phyloP scores from a whole-genome alignment of 2,888 invertebrate genomes.

The Erebia aethiops region DNA sequence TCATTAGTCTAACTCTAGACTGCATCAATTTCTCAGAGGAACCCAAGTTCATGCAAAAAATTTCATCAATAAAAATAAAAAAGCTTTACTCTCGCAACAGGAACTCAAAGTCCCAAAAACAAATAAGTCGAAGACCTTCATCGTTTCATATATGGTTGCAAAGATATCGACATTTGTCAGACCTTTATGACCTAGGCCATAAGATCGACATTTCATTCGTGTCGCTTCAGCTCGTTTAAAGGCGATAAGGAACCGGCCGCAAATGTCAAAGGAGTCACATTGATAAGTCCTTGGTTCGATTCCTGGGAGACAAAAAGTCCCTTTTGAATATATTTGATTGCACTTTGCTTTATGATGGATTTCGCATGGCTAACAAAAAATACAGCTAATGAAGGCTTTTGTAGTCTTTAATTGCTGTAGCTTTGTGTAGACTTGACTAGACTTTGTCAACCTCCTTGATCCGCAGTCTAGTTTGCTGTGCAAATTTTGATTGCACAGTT shows the following conservation, averaged over 20 bases:
- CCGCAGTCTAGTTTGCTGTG: no score
- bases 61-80: not conserved
- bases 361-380: not conserved
- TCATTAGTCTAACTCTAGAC: not conserved
- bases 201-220: slow-evolving; percentile 19
- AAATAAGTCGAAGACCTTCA: slow-evolving; percentile 22
- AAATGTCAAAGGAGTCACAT: slow-evolving; percentile 75
- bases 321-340: slow-evolving; percentile 21
- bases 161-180: slow-evolving; percentile 18
- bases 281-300: slow-evolving; percentile 56
- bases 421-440: no score
- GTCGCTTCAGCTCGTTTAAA: slow-evolving; percentile 27
- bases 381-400: not conserved
- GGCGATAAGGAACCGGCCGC: slow-evolving; percentile 53
- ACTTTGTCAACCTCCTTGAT: no score
- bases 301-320: slow-evolving; percentile 47
- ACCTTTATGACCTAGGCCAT: not conserved
- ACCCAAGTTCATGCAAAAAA: not conserved
- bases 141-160: slow-evolving; percentile 22
- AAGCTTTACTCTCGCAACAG: slow-evolving; percentile 2
- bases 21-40: not conserved
- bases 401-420: no score
- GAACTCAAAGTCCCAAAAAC: slow-evolving; percentile 16
- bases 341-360: not conserved
- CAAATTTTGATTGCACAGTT: no score